phyloP scores from a whole-genome alignment of 2,113 vertebrate genomes.

The Platysteira castanea region DNA sequence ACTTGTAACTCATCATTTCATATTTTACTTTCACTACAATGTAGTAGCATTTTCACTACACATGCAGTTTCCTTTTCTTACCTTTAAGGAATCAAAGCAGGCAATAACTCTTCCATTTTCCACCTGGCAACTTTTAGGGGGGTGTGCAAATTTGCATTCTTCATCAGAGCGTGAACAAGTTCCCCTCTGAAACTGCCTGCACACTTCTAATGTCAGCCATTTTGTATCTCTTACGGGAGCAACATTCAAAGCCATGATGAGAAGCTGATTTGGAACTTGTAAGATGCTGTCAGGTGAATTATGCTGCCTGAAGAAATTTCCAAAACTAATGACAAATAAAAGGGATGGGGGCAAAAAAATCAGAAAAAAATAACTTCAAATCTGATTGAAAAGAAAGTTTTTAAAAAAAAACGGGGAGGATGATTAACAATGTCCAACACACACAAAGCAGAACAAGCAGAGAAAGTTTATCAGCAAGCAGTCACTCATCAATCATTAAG shows the following conservation, averaged over 20 bases:
- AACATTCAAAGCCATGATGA: conserved; percentile 91
- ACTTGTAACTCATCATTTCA: background rate
- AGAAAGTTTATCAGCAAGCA: conserved; percentile 67
- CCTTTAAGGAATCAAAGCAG: conserved; percentile 97
- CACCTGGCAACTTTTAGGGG: conserved; percentile 95
- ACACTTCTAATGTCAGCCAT: conserved; percentile 95
- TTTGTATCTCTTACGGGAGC: conserved; percentile 92
- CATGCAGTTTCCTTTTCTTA: conserved; percentile 68
- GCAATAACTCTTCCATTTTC: conserved; percentile 96
- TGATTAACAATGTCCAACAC: conserved; percentile 44
- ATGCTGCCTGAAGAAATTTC: background rate
- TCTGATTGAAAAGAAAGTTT: background rate
- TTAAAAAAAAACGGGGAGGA: background rate
- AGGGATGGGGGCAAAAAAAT: background rate
- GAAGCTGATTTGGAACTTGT: conserved; percentile 5
- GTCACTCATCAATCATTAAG: conserved; percentile 80
- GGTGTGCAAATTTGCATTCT: conserved; percentile 98
- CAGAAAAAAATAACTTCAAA: background rate
- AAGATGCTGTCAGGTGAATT: conserved; percentile 26
- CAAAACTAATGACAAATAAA: conserved; percentile 12
- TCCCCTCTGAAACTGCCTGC: conserved; percentile 94
- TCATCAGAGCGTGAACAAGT: conserved; percentile 95
- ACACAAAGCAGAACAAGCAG: conserved; percentile 63
- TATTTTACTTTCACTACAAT: background rate
- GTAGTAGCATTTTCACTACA: background rate